Percentiles rank a stretch among this genome's conserved stretches.
Evolutionary conservation across 2,797 vertebrate genomes (phyloP).

Genomic region (Syndactyla subalaris): DNA sequence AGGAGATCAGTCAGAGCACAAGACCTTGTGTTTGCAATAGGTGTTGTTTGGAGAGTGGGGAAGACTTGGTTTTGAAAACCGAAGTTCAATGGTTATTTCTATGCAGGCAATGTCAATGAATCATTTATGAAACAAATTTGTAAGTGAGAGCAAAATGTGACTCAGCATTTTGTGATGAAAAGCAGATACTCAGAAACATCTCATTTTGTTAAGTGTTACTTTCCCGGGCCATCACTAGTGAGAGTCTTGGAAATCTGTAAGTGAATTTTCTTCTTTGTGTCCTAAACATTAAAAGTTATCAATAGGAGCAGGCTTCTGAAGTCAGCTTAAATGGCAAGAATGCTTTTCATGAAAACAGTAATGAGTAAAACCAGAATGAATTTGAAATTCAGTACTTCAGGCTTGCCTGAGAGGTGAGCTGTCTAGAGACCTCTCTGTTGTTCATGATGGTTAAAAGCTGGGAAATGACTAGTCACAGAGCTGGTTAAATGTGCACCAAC

Average conservation of each 20-base stretch:
- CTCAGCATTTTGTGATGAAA: neutral
- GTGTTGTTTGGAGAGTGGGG: neutral
- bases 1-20: neutral
- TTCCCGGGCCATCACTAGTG: neutral
- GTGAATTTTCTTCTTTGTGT: slow-evolving; percentile 48
- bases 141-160: slow-evolving; percentile 2
- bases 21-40: neutral
- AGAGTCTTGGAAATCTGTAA: slow-evolving; percentile 24
- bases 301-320: slow-evolving; percentile 80
- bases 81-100: neutral
- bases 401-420: slow-evolving; percentile 51
- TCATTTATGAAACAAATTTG: neutral
- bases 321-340: slow-evolving; percentile 74
- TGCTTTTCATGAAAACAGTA: slow-evolving; percentile 7
- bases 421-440: slow-evolving; percentile 49
- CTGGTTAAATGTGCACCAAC: neutral
- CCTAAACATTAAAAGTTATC: slow-evolving; percentile 76
- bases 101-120: neutral
- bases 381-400: slow-evolving; percentile 63
- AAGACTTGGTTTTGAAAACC: neutral
- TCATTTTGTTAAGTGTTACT: neutral
- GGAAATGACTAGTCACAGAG: slow-evolving; percentile 40
- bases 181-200: neutral
- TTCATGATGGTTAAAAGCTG: slow-evolving; percentile 38
- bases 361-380: slow-evolving; percentile 31